Evolutionary conservation across 2,113 vertebrate genomes (phyloP).

Genomic region (Paracanthobrama guichenoti): DNA sequence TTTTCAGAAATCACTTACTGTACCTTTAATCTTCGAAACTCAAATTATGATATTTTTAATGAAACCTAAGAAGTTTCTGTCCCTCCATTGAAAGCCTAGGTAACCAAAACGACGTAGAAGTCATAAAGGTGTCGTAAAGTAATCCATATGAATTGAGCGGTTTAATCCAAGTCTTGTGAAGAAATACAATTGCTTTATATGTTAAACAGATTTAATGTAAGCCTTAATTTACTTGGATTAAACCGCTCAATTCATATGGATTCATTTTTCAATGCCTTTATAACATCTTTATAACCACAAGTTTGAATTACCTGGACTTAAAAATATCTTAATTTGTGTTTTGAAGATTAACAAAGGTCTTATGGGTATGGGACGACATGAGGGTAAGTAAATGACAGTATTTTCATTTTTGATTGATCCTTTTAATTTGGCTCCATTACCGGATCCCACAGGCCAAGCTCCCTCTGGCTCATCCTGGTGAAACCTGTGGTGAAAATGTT

Average conservation of each 20-base stretch:
- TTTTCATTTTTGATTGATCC: background rate
- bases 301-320: background rate
- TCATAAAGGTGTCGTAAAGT: background rate
- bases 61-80: background rate
- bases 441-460: conserved; percentile 98
- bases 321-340: background rate
- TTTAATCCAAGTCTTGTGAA: background rate
- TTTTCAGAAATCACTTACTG: too few relatives aligned
- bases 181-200: background rate
- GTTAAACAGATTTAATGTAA: background rate
- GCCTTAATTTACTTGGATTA: background rate
- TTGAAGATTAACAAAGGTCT: background rate
- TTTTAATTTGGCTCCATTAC: conserved; percentile 70
- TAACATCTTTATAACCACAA: too few relatives aligned
- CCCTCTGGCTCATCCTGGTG: conserved; percentile 98
- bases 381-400: background rate
- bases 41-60: background rate
- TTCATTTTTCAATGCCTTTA: background rate
- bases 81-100: background rate
- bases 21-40: background rate
- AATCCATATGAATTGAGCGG: background rate
- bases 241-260: background rate
- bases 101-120: background rate
- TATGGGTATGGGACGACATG: background rate
- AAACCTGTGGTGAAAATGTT: conserved; percentile 98